A percentile compares a stretch with the other conserved stretches of the same genome.
phyloP scores from a whole-genome alignment of 2,113 vertebrate genomes.

The Caranx melampygus region DNA sequence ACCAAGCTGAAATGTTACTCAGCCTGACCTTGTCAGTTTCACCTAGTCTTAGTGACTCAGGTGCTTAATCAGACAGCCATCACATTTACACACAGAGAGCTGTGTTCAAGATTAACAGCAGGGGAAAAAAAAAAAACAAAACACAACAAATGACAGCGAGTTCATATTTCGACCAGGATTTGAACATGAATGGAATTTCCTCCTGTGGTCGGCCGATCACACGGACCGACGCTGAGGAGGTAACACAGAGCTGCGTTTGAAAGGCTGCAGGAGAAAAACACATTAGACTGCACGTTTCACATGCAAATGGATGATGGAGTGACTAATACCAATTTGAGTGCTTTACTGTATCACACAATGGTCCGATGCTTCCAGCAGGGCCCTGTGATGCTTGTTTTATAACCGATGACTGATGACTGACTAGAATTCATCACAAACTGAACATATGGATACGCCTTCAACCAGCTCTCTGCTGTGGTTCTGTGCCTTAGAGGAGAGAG shows the following conservation, averaged over 20 bases:
- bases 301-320: conserved; percentile 46
- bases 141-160: background rate
- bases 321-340: conserved; percentile 48
- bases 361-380: conserved; percentile 22
- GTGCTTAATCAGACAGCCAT: background rate
- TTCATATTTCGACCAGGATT: background rate
- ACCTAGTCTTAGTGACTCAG: background rate
- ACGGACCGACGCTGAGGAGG: background rate
- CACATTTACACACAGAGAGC: background rate
- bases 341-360: conserved; percentile 38
- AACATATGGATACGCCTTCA: background rate
- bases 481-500: background rate
- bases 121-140: background rate
- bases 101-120: background rate
- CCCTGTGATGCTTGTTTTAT: conserved; percentile 28
- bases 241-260: background rate
- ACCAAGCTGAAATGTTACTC: background rate
- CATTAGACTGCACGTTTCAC: conserved; percentile 7
- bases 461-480: too few relatives aligned
- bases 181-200: background rate
- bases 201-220: background rate
- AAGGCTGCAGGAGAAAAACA: conserved; percentile 11
- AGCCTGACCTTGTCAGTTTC: background rate
- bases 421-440: background rate
- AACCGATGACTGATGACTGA: conserved; percentile 34